Evolutionary conservation across 2,113 vertebrate species (phyloP), one percentile per base, ranked within the genome.

Genomic region (Hemicordylus capensis): DNA sequence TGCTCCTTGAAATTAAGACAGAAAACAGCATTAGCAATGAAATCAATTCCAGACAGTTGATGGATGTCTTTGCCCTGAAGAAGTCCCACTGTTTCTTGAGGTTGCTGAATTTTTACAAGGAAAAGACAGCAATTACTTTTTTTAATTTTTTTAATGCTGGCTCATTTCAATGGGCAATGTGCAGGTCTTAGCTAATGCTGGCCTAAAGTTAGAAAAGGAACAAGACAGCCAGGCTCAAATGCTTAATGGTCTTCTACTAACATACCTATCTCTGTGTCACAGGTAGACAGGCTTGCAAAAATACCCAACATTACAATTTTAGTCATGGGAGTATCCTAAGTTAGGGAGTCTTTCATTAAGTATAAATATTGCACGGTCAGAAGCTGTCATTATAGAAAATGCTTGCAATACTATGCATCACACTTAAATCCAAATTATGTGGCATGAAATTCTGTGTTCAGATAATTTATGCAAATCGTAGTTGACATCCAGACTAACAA

Each of bases 1-100:
- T 77, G 19, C 31, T 86, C 1, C 58, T 7, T 20, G 76, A 87
- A 87, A 80, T 70, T 54, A 76, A 83, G 83, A 84, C 0, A 77
- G 84, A 75, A 70, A 92, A 76, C 51, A 69, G 4, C 1, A 84
- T 85, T 64, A 83, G 0, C 34, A 77, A 22, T 0, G 80, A 87
- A 91, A 76, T 84, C 44, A 73, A 58, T 12, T n/a, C 2, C n/a
- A 86, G 59, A 75, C 46, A 66, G 59, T 66, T 76, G 80, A 76
- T 87, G 56, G 46, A 67, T 85, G 20, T 2, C 67, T 74, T 76
- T 76, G 66, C 34, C 87, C 88, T 67, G 58, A 56, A 82, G 24
- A 83, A 20, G 83, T 5, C 56, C 64, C 44, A 61, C 66, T 79
- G 51, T 51, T 79, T 85, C 42, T 51, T 73, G n/a, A 80, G 22